Evolutionary conservation across 2,888 invertebrate species (phyloP), one percentile per base, ranked within the genome.

Genomic region (Trissolcus brochymenae): DNA sequence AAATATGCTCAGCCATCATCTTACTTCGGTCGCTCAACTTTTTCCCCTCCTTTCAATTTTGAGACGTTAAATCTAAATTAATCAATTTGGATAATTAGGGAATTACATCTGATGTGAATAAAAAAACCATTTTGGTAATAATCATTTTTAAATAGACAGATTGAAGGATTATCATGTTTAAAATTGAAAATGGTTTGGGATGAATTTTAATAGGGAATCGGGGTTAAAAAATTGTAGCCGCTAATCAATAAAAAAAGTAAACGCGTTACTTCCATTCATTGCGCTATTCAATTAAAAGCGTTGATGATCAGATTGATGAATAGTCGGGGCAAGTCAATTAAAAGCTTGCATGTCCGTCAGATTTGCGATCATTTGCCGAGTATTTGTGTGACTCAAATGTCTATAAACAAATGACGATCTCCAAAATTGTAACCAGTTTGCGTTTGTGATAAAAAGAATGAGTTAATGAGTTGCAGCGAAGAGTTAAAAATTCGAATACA

Each of bases 241-340:
- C 35, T 71, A 67, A 76, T 76, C 73, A 74, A 80, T 80, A 74
- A 77, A 81, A 78, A 70, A 67, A 65, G 54, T 66, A 76, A 80
- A 77, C 77, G 76, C 67, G 76, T 82, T 82, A 81, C 57, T 80
- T 82, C 79, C 80, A 80, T 80, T 80, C 79, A 71, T 80, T 74
- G 82, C 80, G 76, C 79, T 78, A 78, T 81, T 83, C 83, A 82
- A 84, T 86, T 84, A 84, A 85, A 82, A 81, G 76, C 78, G 76
- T 79, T 79, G 81, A 84, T 84, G 81, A 85, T 82, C 81, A 79
- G 76, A 76, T 79, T 66, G 80, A 76, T 81, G 82, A 83, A 82
- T 81, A 79, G 65, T 66, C 74, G 75, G 76, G 81, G 82, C 81
- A 82, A 80, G 80, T 82, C 81, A 72, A 81, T 83, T 81, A 82